Base-by-base conservation (phyloP, 2,888 invertebrate species). In the Fragum sueziense region DNA sequence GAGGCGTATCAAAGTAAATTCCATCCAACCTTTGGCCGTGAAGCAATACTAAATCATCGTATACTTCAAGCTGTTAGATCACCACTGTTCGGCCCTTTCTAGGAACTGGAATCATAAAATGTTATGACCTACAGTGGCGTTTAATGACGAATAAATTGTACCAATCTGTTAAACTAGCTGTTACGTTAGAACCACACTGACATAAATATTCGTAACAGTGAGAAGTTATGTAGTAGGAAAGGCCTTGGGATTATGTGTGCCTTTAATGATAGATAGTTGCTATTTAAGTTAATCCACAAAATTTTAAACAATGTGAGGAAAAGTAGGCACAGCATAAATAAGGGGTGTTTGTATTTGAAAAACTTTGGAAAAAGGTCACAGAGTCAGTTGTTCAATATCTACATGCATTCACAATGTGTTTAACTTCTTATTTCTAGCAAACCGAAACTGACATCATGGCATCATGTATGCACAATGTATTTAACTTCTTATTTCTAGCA, bases 61-160 rank as follows among this genome's bases (percentile, higher is more conserved):
- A 29, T 6, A 4, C 17, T 33, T 33, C 61, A 33, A 11, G 61
- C 33, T 61, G 61, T 61, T 61, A 33, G 61, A 61, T 61, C 61
- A 31, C 61, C 17, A 20, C 0, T 31, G 61, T 11, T 33, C 33
- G 33, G 27, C 61, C 61, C 29, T 29, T 33, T 61, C 31, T 1
- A 33, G 33, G 33, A 61, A 33, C 33, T 33, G 20, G n/a, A 29
- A 7, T 61, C 31, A 33, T 61, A 61, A 61, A 61, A 61, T 54
- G 33, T 61, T 61, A n/a, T 22, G 61, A 33, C 61, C 33, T 17
- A 33, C 61, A 31, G 33, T 31, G 33, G 20, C 29, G 33, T 61
- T 61, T 61, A 61, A 61, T 61, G 33, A 61, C 61, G 61, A 61
- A 61, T 33, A 61, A 61, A 61, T 61, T 33, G 61, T 61, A 33